Evolutionary conservation across 2,797 vertebrate species (phyloP), one percentile per base, ranked within the genome.

Genomic region (Forpus xanthops): DNA sequence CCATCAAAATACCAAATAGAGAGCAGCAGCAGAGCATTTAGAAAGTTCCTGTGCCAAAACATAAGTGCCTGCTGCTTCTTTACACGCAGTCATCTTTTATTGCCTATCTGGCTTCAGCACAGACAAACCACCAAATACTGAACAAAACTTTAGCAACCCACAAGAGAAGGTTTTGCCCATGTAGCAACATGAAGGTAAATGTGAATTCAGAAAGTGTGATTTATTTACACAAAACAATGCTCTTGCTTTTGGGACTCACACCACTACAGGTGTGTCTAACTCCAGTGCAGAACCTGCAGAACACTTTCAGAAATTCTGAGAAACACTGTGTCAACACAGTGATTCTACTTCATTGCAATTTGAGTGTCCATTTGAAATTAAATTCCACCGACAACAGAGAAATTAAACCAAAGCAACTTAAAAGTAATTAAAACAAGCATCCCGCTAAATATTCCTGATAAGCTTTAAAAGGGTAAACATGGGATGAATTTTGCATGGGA

Each of bases 401-500:
- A 70, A 73, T 52, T 30, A 55, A 79, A 49, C 20, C 5, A 74
- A 90, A 95, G 44, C 13, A 79, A 87, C 70, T 81, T 37, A 49
- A 91, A 94, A 85, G 28, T 11, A 60, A 53, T 33, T 12, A 66
- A 94, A 91, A 28, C 35, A 73, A 86, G 4, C 11, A 50, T 30
- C 56, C 8, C 24, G 58, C 45, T 78, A 72, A 65, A 83, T 84
- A 75, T 55, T 93, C 21, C 30, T 68, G 28, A 61, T 67, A 45
- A 84, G 20, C 5, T 95, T 84, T 85, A 25, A 37, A 76, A 81
- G 44, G 70, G 60, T 74, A 71, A 94, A 33, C 35, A 68, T 20
- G 33, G 12, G 56, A 93, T 87, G 35, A 91, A 93, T 90, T 90
- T 90, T 90, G 4, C 39, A 84, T 60, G 44, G 58, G 16, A n/a